These are phyloP conservation scores for Sorex araneus DNA, from an alignment of 2,113 vertebrate species.

Conservation along the genomic window DNA sequence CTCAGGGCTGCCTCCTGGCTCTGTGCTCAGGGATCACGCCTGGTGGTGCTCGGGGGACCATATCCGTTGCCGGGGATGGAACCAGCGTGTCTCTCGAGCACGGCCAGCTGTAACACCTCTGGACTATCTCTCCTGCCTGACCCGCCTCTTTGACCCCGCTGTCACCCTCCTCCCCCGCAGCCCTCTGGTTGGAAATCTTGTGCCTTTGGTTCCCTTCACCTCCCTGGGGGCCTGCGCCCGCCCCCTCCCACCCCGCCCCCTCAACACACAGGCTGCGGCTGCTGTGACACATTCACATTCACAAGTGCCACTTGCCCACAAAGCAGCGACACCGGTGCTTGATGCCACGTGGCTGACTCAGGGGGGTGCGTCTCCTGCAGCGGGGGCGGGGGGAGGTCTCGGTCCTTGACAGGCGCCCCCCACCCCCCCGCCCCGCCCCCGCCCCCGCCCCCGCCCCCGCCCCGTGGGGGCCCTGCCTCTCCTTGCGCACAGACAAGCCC, in stretches of 20 bases:
- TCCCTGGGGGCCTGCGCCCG: constrained; percentile 73
- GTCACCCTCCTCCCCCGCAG: background rate
- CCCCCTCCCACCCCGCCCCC: no score
- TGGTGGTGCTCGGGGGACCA: no score
- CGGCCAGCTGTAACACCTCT: no score
- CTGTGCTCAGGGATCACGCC: no score
- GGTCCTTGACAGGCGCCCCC: constrained; percentile 76
- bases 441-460: no score
- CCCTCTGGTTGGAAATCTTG: constrained; percentile 51
- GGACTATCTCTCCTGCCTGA: no score
- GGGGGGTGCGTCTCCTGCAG: constrained; percentile 56
- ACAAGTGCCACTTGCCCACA: constrained; percentile 80
- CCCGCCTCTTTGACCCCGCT: no score
- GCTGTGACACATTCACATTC: constrained; percentile 87
- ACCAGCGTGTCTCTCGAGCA: no score
- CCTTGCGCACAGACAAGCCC: background rate
- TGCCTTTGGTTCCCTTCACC: constrained; percentile 74
- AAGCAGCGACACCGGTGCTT: constrained; percentile 78
- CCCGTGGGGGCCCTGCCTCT: background rate
- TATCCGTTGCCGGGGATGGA: no score
- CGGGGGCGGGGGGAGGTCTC: background rate
- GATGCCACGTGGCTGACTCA: constrained; percentile 81
- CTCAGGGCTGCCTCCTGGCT: no score
- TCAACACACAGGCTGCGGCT: background rate
- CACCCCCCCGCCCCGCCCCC: no score